Evolutionary conservation across 2,888 invertebrate genomes (phyloP), one percentile per base, ranked within the genome.

Genomic region (Azorinus chamasolen): DNA sequence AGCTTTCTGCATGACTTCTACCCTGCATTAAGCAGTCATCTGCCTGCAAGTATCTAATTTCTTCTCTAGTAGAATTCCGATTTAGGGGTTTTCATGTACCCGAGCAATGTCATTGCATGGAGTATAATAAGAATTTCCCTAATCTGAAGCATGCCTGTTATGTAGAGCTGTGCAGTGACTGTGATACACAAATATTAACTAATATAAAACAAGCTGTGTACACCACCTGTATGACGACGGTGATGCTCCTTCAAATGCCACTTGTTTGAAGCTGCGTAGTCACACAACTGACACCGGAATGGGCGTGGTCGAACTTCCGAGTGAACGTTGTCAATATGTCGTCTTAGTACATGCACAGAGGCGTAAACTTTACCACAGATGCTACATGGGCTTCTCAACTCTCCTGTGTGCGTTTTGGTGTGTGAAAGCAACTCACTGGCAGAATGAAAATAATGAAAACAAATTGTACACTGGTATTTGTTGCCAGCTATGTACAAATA

Each of bases 211-310:
- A n/a, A n/a, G n/a, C n/a, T n/a, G n/a, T n/a, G n/a, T n/a, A n/a
- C n/a, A n/a, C n/a, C 51, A 79, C 79, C 76, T 22, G 80, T 76
- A 59, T 80, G 80, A 48, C 70, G 50, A 1, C 76, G 25, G 10
- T 66, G 53, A 55, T 80, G 80, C 50, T 80, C 80, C 54, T 58
- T 76, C 5, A 80, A 54, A 65, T 80, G 80, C 76, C 80, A 80
- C 37, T 62, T 68, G 46, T 73, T 75, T 8, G 73, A 37, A 2
- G 76, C 75, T 2, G 80, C 76, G 39, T 73, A 80, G 37, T 73
- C 66, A 70, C 80, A 80, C 22, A 76, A 48, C 25, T 68, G 55
- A 50, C 80, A 80, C 32, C 66, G 69, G 54, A 70, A 72, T 8
- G 80, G 80, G 12, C 80, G 64, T 14, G 72, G 70, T 32, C 61